A percentile compares a stretch with the other conserved stretches of the same genome.
These are phyloP conservation scores for Morinoia aosen DNA, from an alignment of 2,888 invertebrate genomes.

Conservation along the genomic window DNA sequence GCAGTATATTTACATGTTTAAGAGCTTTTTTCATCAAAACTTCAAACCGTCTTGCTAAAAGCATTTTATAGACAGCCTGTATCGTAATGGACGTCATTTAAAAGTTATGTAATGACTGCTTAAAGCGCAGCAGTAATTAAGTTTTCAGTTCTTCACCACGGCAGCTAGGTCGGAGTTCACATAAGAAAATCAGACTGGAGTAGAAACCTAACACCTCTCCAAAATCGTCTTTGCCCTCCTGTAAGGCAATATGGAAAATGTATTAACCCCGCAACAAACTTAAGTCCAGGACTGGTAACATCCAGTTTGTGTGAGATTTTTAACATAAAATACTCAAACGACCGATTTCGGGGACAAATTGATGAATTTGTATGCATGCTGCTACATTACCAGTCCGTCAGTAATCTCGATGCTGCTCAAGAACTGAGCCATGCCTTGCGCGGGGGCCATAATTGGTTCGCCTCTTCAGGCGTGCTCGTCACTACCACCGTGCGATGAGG, in stretches of 20 bases:
- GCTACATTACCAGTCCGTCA: background rate
- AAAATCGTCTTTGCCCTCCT: background rate
- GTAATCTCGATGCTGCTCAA: constrained; percentile 4
- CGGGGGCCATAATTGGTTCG: background rate
- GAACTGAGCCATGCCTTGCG: background rate
- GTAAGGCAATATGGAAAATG: background rate
- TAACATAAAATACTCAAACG: background rate
- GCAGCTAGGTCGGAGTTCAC: background rate
- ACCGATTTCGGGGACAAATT: background rate
- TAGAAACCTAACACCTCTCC: background rate
- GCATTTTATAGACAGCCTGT: background rate
- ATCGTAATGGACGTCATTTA: background rate
- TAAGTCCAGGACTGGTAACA: background rate
- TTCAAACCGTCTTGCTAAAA: background rate
- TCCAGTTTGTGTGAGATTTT: background rate
- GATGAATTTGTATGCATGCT: background rate
- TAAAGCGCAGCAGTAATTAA: background rate
- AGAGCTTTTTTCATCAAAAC: background rate
- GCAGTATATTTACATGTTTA: too few species aligned
- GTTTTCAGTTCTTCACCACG: background rate
- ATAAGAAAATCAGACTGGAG: background rate
- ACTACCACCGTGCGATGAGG: background rate
- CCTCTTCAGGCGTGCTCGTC: background rate
- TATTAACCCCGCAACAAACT: background rate
- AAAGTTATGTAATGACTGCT: background rate